These are phyloP conservation scores for Odontesthes bonariensis DNA, from an alignment of 2,113 vertebrate species.

Conservation along the genomic window DNA sequence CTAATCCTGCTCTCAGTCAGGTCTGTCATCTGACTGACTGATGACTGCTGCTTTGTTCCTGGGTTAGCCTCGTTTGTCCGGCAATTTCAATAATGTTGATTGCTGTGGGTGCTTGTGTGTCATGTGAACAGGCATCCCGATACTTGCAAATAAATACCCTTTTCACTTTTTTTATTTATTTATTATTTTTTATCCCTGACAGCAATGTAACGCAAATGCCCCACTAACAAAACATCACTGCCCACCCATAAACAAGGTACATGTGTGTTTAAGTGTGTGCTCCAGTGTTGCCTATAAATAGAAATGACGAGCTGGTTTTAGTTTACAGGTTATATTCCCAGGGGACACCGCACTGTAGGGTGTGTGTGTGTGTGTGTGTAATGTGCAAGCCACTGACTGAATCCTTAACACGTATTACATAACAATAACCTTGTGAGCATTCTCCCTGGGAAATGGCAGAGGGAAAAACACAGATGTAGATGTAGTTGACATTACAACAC, in stretches of 20 bases:
- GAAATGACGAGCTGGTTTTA: constrained; percentile 46
- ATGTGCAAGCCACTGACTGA: constrained; percentile 31
- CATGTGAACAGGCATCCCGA: constrained; percentile 20
- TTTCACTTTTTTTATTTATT: constrained; percentile 5
- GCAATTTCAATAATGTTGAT: constrained; percentile 73
- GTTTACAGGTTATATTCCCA: constrained; percentile 59
- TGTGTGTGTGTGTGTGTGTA: constrained; percentile 28
- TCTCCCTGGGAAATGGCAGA: constrained; percentile 57
- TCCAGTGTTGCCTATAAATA: constrained; percentile 58
- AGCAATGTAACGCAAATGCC: constrained; percentile 4
- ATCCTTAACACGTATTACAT: constrained; percentile 64
- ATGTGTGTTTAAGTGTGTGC: constrained; percentile 16
- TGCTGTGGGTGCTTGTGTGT: constrained; percentile 34
- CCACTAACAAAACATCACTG: constrained; percentile 19
- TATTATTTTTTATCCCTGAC: constrained; percentile 20
- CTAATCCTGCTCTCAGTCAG: constrained; percentile 72
- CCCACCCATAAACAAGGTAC: constrained; percentile 14
- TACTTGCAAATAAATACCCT: constrained; percentile 25
- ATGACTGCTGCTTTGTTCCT: constrained; percentile 44
- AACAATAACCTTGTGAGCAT: constrained; percentile 64
- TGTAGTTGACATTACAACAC: constrained; percentile 9
- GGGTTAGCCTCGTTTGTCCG: constrained; percentile 53
- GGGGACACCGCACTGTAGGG: constrained; percentile 32
- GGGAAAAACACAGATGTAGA: background rate
- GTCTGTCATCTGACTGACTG: constrained; percentile 59